Evolutionary conservation across 2,888 invertebrate species (phyloP).

Genomic region (Cerastoderma edule): DNA sequence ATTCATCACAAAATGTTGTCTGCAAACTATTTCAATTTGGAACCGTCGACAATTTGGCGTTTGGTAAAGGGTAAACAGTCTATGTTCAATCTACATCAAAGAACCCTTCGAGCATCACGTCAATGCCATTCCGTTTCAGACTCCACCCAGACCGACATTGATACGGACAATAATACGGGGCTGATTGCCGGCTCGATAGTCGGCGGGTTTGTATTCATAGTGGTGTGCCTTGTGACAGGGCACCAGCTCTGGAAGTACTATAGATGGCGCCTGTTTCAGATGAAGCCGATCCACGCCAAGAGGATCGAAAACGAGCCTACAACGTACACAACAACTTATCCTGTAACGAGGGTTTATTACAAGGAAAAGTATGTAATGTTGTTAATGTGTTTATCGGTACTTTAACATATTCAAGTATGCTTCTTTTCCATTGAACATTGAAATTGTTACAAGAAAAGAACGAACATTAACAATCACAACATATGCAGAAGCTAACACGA

Average conservation of each 20-base stretch:
- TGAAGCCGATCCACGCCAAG: slow-evolving; percentile 56
- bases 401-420: not conserved
- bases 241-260: slow-evolving; percentile 56
- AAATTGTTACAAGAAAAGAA: not conserved
- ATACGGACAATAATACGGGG: slow-evolving; percentile 39
- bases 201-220: slow-evolving; percentile 43
- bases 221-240: slow-evolving; percentile 42
- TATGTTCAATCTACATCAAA: too few species aligned
- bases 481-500: not conserved
- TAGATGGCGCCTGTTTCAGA: slow-evolving; percentile 60
- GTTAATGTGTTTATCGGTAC: too few species aligned
- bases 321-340: slow-evolving; percentile 52
- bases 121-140: too few species aligned
- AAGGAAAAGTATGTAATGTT: slow-evolving; percentile 45
- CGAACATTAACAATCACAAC: not conserved
- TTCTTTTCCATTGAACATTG: not conserved
- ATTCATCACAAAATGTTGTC: not conserved
- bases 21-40: not conserved
- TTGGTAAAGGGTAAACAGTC: too few species aligned
- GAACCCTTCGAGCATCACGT: too few species aligned
- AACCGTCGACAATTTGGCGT: not conserved
- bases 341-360: slow-evolving; percentile 65
- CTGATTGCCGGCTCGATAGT: slow-evolving; percentile 62
- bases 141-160: slow-evolving; percentile 10
- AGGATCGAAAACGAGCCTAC: slow-evolving; percentile 48